Evolutionary conservation across 2,888 invertebrate genomes (phyloP).

Genomic region (Drosophila gaucha): DNA sequence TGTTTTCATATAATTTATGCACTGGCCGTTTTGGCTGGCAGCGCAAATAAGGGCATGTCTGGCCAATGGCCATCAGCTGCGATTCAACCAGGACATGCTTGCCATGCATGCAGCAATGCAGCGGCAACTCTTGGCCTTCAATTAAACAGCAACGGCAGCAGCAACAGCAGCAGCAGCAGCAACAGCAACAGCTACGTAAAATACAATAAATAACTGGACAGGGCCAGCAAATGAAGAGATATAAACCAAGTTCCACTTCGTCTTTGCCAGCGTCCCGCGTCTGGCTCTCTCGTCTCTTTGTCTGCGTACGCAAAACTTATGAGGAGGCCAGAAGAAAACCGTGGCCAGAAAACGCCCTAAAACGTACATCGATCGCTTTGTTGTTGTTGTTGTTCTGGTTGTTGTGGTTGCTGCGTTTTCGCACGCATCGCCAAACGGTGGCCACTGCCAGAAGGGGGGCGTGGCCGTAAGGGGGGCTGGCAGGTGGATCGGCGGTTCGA

Average conservation of each 20-base stretch:
- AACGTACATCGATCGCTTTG: conserved; percentile 64
- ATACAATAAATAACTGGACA: conserved; percentile 78
- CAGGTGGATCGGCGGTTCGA: conserved; percentile 69
- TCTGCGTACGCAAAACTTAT: conserved; percentile 72
- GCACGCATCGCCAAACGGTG: conserved; percentile 72
- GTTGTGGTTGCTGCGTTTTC: conserved; percentile 74
- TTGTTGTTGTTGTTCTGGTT: conserved; percentile 23
- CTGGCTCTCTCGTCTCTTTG: conserved; percentile 14
- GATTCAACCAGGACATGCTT: conserved; percentile 77
- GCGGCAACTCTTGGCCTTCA: conserved; percentile 76
- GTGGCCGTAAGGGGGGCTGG: conserved; percentile 31
- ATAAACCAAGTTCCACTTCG: conserved; percentile 68
- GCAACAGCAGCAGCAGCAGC: conserved; percentile 30
- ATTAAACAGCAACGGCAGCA: conserved; percentile 65
- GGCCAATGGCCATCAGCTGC: conserved; percentile 74
- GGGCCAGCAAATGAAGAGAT: conserved; percentile 73
- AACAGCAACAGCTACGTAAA: conserved; percentile 52
- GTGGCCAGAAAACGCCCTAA: conserved; percentile 79
- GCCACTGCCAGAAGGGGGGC: conserved; percentile 40
- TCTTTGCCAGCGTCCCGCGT: conserved; percentile 20
- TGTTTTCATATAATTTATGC: conserved; percentile 67
- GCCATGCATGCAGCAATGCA: conserved; percentile 75
- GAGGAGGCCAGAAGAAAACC: conserved; percentile 70
- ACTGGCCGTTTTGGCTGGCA: conserved; percentile 74
- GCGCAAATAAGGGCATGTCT: conserved; percentile 78